Percentiles rank a stretch among this genome's conserved stretches.
Evolutionary conservation across 2,797 vertebrate species (phyloP).

Genomic region (Ctenopoma kingsleyae): DNA sequence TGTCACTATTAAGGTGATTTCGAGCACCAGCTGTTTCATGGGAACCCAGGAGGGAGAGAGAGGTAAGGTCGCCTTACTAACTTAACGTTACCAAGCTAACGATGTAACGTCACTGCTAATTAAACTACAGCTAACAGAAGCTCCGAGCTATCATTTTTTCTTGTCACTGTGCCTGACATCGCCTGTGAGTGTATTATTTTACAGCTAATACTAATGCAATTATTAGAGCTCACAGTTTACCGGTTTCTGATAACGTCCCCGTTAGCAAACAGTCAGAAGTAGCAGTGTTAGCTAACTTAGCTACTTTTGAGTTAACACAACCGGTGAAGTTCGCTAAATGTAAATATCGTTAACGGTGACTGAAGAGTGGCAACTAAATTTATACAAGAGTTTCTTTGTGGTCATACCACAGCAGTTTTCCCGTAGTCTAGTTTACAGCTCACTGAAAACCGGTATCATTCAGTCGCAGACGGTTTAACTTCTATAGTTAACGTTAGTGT

Average conservation of each 20-base stretch:
- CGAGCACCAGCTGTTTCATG: slow-evolving; percentile 70
- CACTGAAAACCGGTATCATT: background rate
- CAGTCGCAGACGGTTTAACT: background rate
- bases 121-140: slow-evolving; percentile 24
- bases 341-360: background rate
- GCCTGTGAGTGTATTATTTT: fast-evolving
- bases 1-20: slow-evolving; percentile 1
- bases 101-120: background rate
- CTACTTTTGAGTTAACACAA: slow-evolving; percentile 19
- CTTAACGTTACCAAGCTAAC: slow-evolving; percentile 40
- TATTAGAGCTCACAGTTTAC: background rate
- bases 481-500: background rate
- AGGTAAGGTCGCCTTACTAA: slow-evolving; percentile 63
- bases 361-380: background rate
- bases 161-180: background rate
- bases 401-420: background rate
- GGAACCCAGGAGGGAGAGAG: slow-evolving; percentile 80
- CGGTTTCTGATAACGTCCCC: too few relatives aligned
- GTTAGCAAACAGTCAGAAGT: slow-evolving; percentile 18
- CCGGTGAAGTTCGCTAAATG: slow-evolving; percentile 29
- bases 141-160: background rate
- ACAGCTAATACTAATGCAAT: fast-evolving
- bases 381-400: fast-evolving
- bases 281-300: slow-evolving; percentile 55
- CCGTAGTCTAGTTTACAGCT: too few relatives aligned